Evolutionary conservation across 2,797 vertebrate genomes (phyloP).

Genomic region (Enteromius fasciolatus): DNA sequence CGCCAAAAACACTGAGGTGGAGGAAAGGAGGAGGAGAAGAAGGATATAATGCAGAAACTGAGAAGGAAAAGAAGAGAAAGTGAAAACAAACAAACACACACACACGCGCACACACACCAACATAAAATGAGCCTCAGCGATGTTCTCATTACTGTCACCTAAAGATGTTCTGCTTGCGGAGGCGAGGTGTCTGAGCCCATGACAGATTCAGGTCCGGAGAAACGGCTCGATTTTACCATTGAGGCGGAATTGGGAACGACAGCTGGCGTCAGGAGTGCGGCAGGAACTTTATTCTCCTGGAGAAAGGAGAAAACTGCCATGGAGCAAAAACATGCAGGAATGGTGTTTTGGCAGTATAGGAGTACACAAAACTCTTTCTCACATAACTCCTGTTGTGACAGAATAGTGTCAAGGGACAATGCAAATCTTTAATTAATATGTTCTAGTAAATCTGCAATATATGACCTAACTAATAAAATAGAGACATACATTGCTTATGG

Average conservation of each 20-base stretch:
- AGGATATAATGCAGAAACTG: constrained; percentile 20
- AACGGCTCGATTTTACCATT: constrained; percentile 50
- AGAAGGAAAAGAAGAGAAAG: background rate
- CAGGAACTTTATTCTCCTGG: constrained; percentile 54
- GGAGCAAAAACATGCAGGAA: constrained; percentile 32
- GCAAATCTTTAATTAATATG: background rate
- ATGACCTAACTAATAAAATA: background rate
- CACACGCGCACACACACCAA: background rate
- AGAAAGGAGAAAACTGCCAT: constrained; percentile 50
- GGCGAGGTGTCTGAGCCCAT: constrained; percentile 47
- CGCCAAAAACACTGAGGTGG: constrained; percentile 39
- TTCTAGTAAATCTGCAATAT: background rate
- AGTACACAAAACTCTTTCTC: constrained; percentile 28
- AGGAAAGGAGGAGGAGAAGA: constrained; percentile 25
- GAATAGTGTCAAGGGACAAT: constrained; percentile 18
- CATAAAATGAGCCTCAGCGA: constrained; percentile 39
- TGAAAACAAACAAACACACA: constrained; percentile 30
- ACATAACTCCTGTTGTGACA: constrained; percentile 17
- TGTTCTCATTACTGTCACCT: constrained; percentile 63
- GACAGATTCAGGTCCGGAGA: constrained; percentile 63
- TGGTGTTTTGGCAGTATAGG: constrained; percentile 39
- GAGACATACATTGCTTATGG: background rate
- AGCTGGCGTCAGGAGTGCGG: constrained; percentile 58
- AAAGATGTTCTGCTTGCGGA: constrained; percentile 54
- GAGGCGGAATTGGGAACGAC: constrained; percentile 54